Evolutionary conservation across 2,888 invertebrate genomes (phyloP), one percentile per base, ranked within the genome.

Genomic region (Oscheius onirici): DNA sequence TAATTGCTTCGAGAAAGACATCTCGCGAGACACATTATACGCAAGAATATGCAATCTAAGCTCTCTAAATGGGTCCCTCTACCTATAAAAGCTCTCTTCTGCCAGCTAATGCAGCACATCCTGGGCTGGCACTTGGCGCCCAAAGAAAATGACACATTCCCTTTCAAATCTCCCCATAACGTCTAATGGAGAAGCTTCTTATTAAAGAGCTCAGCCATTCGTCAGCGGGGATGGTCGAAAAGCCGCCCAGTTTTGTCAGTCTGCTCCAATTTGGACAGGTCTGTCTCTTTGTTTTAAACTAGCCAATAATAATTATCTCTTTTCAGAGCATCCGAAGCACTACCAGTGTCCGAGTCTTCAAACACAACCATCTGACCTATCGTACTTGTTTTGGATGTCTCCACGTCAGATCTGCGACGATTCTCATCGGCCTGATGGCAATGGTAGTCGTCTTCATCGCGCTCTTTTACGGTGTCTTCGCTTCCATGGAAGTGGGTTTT

Each of bases 391-490:
- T 79, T 63, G 79, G 79, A 34, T 73, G 60, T 11, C 72, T 81
- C 55, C 81, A 81, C 65, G 78, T 78, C 2, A 77, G 77, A 77
- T 76, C 78, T 20, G 81, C 81, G 0, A 77, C 81, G 1, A 76
- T 78, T 34, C 71, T 73, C 10, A 76, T 81, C n/a, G 81, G 81
- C 1, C 74, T 79, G 24, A 69, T 78, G 13, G 76, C 78, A n/a
- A 73, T 81, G 43, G 55, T 77, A 8, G 61, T 71, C 1, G 77
- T 81, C 10, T 81, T 78, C 55, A 11, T 79, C 8, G 60, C 73
- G 3, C 46, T 80, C 43, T 72, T 80, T 44, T 80, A 80, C 40
- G 73, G 79, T 40, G 79, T 80, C 34, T 75, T 78, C 26, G 72
- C 74, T 8, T 80, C 79, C 0, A 76, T 76, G 67, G 77, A 79